A percentile compares a stretch with the other conserved stretches of the same genome.
Evolutionary conservation across 53 echinoderm and acorn worm species (phyloP).

Genomic region (Echinometra lucunter): DNA sequence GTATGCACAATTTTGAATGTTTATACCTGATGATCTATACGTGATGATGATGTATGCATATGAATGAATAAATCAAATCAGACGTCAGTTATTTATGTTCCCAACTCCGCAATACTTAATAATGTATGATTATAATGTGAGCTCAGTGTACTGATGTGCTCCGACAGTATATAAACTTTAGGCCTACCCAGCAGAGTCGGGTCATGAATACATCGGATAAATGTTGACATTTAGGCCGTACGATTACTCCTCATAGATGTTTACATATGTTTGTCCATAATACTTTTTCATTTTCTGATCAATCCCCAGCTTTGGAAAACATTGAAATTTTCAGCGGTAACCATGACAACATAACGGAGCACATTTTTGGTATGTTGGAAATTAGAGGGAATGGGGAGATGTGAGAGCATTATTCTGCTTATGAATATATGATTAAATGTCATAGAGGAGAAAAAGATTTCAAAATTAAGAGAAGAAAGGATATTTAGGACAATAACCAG

Average conservation of each 20-base stretch:
- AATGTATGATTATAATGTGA: too few relatives aligned
- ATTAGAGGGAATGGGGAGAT: neutral
- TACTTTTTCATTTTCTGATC: neutral
- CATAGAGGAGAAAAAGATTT: neutral
- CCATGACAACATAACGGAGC: neutral
- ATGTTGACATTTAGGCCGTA: neutral
- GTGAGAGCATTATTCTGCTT: neutral
- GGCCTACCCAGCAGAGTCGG: neutral
- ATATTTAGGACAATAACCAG: too few relatives aligned
- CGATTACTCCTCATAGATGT: neutral
- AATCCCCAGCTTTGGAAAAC: neutral
- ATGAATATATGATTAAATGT: neutral
- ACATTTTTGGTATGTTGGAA: neutral
- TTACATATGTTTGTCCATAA: too few relatives aligned
- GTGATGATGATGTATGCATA: too few relatives aligned
- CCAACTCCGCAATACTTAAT: too few relatives aligned
- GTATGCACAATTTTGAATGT: too few relatives aligned
- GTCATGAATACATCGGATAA: neutral
- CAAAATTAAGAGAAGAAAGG: too few relatives aligned
- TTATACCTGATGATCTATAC: too few relatives aligned
- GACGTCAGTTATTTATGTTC: too few relatives aligned
- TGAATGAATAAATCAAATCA: too few relatives aligned
- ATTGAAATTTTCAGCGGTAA: neutral
- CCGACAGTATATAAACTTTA: neutral
- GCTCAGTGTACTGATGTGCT: neutral